phyloP scores from a whole-genome alignment of 2,113 vertebrate genomes.

The Lota lota region DNA sequence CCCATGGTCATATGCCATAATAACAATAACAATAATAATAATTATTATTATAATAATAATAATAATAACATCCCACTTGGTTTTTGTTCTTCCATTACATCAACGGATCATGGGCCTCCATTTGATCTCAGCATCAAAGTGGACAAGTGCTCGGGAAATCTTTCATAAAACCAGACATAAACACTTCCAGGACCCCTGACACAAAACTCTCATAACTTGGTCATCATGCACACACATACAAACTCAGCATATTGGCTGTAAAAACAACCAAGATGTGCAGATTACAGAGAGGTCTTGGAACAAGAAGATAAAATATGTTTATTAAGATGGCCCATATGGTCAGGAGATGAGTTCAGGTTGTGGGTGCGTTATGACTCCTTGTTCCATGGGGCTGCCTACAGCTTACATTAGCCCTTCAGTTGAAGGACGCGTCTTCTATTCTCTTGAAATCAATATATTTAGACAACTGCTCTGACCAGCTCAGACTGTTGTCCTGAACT shows the following conservation, averaged over 20 bases:
- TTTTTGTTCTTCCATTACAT: too few species aligned
- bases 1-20: too few species aligned
- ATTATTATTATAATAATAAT: too few species aligned
- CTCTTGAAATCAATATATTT: slow-evolving; percentile 8
- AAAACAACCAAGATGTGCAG: neutral
- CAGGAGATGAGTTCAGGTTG: neutral
- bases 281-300: neutral
- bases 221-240: neutral
- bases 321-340: slow-evolving; percentile 1
- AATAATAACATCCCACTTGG: too few species aligned
- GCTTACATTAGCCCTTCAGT: neutral
- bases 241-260: neutral
- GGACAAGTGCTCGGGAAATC: too few species aligned
- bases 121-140: too few species aligned
- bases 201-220: neutral
- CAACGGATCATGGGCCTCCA: too few species aligned
- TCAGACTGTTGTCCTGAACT: slow-evolving; percentile 3
- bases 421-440: slow-evolving; percentile 6
- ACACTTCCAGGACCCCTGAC: neutral
- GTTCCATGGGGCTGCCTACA: neutral
- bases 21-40: too few species aligned
- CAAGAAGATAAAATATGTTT: neutral
- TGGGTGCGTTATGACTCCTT: too few species aligned
- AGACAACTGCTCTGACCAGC: neutral
- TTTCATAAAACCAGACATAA: too few species aligned